These are phyloP conservation scores for Emydocephalus ijimae DNA, from an alignment of 2,113 vertebrate genomes.

Conservation along the genomic window DNA sequence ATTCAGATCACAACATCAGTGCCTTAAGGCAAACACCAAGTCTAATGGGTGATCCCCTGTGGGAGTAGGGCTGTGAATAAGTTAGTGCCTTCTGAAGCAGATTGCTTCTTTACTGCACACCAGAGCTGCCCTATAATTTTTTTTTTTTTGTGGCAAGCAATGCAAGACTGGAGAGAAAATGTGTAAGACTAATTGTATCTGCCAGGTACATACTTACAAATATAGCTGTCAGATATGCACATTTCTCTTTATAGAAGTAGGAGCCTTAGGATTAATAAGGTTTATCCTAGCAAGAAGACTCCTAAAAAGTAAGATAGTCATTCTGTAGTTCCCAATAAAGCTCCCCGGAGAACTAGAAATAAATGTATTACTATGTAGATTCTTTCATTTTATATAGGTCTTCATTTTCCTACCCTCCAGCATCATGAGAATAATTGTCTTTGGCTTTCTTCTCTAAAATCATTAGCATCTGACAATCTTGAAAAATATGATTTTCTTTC, in stretches of 20 bases:
- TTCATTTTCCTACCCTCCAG: slow-evolving; percentile 7
- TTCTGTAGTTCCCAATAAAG: slow-evolving; percentile 19
- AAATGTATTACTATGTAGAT: rapidly evolving
- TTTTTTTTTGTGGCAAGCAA: no score
- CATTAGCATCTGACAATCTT: slow-evolving; percentile 45
- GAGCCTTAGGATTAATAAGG: slow-evolving; percentile 28
- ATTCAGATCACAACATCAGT: background rate
- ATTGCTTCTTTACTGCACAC: background rate
- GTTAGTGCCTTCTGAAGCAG: background rate
- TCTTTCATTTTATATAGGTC: slow-evolving; percentile 20
- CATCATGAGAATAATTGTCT: slow-evolving; percentile 18
- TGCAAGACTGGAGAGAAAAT: background rate
- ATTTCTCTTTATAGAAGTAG: slow-evolving; percentile 23
- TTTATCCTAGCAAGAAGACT: slow-evolving; percentile 24
- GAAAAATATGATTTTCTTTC: slow-evolving; percentile 48
- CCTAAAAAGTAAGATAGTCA: background rate
- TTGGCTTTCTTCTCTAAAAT: slow-evolving; percentile 36
- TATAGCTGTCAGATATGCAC: background rate
- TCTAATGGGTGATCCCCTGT: background rate
- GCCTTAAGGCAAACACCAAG: background rate
- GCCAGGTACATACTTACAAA: background rate
- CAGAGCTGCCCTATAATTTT: no score
- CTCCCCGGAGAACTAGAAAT: background rate
- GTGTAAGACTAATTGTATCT: slow-evolving; percentile 12
- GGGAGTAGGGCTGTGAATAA: background rate